Conservation (phyloP, 2,888 invertebrate genomes). For the Torymus auratus region DNA sequence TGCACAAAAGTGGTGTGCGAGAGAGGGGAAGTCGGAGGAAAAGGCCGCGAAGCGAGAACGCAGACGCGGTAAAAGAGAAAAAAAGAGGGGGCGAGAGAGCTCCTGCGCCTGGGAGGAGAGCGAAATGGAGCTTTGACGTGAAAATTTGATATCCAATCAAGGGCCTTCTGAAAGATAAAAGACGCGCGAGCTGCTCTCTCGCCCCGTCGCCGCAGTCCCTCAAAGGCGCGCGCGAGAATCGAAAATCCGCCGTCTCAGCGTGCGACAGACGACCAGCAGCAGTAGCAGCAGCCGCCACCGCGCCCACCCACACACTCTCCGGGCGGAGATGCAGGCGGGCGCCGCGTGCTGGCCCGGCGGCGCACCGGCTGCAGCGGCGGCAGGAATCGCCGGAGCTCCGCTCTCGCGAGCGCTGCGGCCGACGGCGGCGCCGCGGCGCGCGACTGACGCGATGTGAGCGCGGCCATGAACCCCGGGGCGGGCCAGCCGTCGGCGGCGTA, state of each 20-base stretch:
- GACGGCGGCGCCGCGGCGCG: neutral
- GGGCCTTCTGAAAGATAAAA: conserved; percentile 17
- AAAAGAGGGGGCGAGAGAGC: neutral
- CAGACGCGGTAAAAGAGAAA: no score
- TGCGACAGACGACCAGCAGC: no score
- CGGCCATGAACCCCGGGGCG: conserved; percentile 75
- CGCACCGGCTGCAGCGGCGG: no score
- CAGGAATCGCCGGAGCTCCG: no score
- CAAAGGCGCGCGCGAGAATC: conserved; percentile 2
- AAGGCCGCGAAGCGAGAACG: no score
- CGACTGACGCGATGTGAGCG: conserved; percentile 71
- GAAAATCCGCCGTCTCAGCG: no score
- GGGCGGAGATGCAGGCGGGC: no score
- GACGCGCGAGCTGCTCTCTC: neutral
- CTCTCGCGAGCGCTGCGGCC: neutral
- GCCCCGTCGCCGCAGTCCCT: neutral
- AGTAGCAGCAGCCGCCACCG: no score
- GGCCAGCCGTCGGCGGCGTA: conserved; percentile 60
- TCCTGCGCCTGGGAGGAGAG: neutral
- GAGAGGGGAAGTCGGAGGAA: neutral
- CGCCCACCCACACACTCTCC: no score
- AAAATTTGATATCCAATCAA: conserved; percentile 51
- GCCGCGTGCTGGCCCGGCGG: no score
- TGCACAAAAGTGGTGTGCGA: neutral
- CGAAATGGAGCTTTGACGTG: conserved; percentile 20